Evolutionary conservation across 2,888 invertebrate species (phyloP), one percentile per base, ranked within the genome.

Genomic region (Cheilosia scutellata): DNA sequence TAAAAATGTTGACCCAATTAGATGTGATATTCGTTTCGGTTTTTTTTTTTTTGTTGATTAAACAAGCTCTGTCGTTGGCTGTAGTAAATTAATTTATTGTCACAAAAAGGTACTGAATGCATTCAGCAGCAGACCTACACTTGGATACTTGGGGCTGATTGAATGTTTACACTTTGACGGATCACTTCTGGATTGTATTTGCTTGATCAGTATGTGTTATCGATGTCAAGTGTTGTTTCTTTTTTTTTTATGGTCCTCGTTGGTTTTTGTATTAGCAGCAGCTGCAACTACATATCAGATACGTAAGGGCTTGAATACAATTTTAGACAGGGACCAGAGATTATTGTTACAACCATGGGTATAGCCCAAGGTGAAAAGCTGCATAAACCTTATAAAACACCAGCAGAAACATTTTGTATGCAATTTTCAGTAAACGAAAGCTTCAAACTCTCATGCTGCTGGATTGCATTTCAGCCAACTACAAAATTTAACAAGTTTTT

Each of bases 1-100:
- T 79, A 79, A 79, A 79, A 79, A 72, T 79, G 79, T 65, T 79
- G 79, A 79, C 79, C 79, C 79, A 71, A 79, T 79, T 79, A 79
- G 79, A 79, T 79, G 79, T 51, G 72, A 79, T 79, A 79, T 79
- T 79, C 79, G 79, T 72, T 79, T 72, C 65, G 72, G 79, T 70
- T 40, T 44, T 63, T 49, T 44, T 63, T 49, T 44, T 66, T 72
- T 49, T 58, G 58, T 78, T 71, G 78, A 79, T 79, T 79, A 79
- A 79, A 79, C 79, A 79, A 58, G 70, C 70, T 49, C 27, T 25
- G 57, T 49, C 20, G 49, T 42, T 62, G 55, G 63, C 40, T 78
- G 71, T 71, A 70, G 71, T 71, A 63, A 63, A 63, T 49, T 75
- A 37, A 33, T 75, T 75, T 55, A 58, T 58, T 75, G 75, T 71